Percentiles rank a stretch among this genome's conserved stretches.
phyloP scores from a whole-genome alignment of 2,888 invertebrate genomes.

The Choreutis nemorana region DNA sequence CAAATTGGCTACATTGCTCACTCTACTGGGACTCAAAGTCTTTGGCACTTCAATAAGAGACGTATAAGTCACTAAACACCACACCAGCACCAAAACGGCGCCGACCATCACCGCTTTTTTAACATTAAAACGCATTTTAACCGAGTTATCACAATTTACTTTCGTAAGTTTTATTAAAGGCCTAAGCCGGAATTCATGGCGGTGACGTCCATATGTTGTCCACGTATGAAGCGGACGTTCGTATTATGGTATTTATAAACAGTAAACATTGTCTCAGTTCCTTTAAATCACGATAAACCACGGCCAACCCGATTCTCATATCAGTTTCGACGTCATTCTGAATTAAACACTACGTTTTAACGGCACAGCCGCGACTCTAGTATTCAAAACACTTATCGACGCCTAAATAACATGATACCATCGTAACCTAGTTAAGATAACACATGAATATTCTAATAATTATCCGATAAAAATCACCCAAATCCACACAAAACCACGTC shows the following conservation, averaged over 20 bases:
- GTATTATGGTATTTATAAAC: conserved; percentile 11
- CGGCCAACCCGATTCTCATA: conserved; percentile 1
- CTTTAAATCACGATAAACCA: conserved; percentile 3
- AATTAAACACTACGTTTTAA: background rate
- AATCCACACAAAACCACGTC: too few relatives aligned
- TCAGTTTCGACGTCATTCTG: conserved; percentile 5
- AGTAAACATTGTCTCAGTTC: conserved; percentile 14
- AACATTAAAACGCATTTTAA: conserved; percentile 47
- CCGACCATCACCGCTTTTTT: conserved; percentile 29
- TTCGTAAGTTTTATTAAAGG: background rate
- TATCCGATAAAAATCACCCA: too few relatives aligned
- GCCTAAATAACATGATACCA: background rate
- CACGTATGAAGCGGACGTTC: conserved; percentile 13
- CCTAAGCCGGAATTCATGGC: conserved; percentile 1
- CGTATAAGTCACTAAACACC: conserved; percentile 35
- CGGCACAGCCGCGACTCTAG: conserved; percentile 5
- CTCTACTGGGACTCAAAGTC: conserved; percentile 10
- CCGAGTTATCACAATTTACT: background rate
- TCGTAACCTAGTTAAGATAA: conserved; percentile 7
- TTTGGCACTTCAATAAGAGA: conserved; percentile 28
- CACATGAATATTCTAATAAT: conserved; percentile 18
- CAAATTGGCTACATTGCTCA: conserved; percentile 19
- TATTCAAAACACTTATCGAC: background rate
- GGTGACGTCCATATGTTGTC: conserved; percentile 12
- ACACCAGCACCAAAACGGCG: conserved; percentile 24